Conservation (phyloP, 2,888 invertebrate genomes). For the Agonopterix heracliana region DNA sequence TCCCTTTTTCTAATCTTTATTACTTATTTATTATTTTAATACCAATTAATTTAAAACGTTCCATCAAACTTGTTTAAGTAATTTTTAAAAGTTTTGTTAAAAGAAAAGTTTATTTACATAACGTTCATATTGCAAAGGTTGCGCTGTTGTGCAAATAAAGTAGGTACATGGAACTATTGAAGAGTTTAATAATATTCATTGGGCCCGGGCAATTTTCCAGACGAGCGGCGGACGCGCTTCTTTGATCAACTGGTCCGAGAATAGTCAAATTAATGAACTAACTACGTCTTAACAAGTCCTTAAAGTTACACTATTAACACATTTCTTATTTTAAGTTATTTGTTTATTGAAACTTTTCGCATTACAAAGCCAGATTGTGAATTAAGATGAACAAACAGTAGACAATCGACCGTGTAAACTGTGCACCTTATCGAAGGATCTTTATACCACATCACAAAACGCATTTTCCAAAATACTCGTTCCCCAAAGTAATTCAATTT, state of each 20-base stretch:
- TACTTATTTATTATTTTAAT: too few relatives aligned
- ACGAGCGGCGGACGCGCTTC: constrained; percentile 56
- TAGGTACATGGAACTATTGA: constrained; percentile 60
- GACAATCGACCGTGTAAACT: too few relatives aligned
- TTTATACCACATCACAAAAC: constrained; percentile 33
- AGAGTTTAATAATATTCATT: constrained; percentile 77
- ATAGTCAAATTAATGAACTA: constrained; percentile 51
- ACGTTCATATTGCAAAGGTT: background rate
- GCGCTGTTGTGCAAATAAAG: constrained; percentile 51
- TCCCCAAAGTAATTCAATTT: constrained; percentile 50
- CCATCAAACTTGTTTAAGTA: too few relatives aligned
- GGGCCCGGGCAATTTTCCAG: constrained; percentile 73
- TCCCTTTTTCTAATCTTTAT: too few relatives aligned
- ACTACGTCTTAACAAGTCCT: constrained; percentile 39
- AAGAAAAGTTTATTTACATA: too few relatives aligned
- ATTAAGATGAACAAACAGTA: too few relatives aligned
- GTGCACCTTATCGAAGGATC: constrained; percentile 7
- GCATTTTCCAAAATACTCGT: constrained; percentile 48
- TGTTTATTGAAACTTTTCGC: background rate
- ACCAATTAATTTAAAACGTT: too few relatives aligned
- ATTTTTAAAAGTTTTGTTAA: too few relatives aligned
- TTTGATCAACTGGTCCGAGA: constrained; percentile 67
- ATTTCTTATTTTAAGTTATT: background rate
- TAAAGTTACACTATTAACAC: constrained; percentile 17
- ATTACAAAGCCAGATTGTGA: too few relatives aligned